Evolutionary conservation across 64 coral and sea anemone genomes (phyloP), one percentile per base, ranked within the genome.

Genomic region (Actinia equina): DNA sequence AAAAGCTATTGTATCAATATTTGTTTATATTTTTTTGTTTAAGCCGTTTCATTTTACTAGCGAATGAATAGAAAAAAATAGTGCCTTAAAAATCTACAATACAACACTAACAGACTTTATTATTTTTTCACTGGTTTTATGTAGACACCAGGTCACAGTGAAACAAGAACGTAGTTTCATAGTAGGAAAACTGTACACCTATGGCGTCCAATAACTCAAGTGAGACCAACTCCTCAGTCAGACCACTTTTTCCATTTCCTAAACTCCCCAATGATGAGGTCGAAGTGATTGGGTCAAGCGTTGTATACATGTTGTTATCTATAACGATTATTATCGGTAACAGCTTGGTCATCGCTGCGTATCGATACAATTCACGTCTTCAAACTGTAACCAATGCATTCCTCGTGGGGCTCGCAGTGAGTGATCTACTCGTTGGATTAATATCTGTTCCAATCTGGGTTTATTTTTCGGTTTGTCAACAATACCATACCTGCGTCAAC

Each of bases 401-500:
- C 49, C 88, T 96, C 0, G 91, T 96, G 12, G 91, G 94, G 26
- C 76, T 96, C 57, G 94, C 94, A n/a, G 69, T 96, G 10, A 92
- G 91, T 25, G 94, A 96, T 86, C 77, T 96, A 2, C 92, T 96
- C 6, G 94, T 97, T 7, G 94, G 94, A 12, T 27, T 97, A 7
- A 77, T 93, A 30, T 97, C 94, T 18, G 84, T 97, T 59, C 94
- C 94, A 15, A 30, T 97, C 5, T 97, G 94, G 94, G 83, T 97
- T 20, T 97, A 97, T 77, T 88, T 90, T 16, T 93, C 91, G 17
- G 77, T 87, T 11, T 90, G 84, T 13, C 80, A 91, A 61, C 91
- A 90, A 19, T 65, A 88, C 17, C 43, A 69, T 26, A 87, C 45
- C 17, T 88, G 92, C 42, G 52, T 81, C 43, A 51, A 54, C 3